phyloP scores from a whole-genome alignment of 2,797 vertebrate genomes.

The Pseudochirops corinnae region DNA sequence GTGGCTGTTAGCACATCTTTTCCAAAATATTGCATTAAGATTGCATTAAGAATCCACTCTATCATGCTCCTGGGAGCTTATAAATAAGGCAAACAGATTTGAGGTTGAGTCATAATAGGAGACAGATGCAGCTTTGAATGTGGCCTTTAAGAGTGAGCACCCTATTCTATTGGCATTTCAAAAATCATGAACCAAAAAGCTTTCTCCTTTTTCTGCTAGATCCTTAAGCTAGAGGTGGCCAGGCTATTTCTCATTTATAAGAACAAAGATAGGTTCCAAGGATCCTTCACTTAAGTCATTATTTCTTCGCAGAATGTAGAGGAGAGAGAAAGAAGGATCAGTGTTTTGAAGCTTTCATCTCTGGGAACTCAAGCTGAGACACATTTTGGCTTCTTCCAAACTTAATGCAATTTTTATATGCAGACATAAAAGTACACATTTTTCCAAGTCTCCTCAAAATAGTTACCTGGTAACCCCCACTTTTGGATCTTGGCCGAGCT shows the following conservation, averaged over 20 bases:
- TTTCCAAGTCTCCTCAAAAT: conserved; percentile 72
- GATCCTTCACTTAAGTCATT: not conserved
- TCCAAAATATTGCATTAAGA: conserved; percentile 50
- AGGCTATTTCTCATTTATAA: conserved; percentile 44
- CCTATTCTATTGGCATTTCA: not conserved
- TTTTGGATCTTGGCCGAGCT: conserved; percentile 77
- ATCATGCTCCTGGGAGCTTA: conserved; percentile 39
- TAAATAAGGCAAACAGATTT: conserved; percentile 19
- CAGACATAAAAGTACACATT: conserved; percentile 72
- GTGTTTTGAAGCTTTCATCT: conserved; percentile 43
- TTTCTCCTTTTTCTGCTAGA: not conserved
- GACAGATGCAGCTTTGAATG: conserved; percentile 41
- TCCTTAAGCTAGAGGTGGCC: not conserved
- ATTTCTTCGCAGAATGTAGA: not conserved
- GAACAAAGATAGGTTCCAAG: conserved; percentile 16
- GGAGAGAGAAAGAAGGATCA: conserved; percentile 2
- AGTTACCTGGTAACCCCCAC: conserved; percentile 74
- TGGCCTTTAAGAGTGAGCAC: not conserved
- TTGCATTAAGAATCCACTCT: conserved; percentile 25
- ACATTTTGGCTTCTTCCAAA: conserved; percentile 71
- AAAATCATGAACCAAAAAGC: not conserved
- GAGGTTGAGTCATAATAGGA: conserved; percentile 34
- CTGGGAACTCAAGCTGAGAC: conserved; percentile 64
- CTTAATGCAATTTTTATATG: conserved; percentile 80
- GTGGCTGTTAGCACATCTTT: not conserved